Evolutionary conservation across 2,797 vertebrate species (phyloP), one percentile per base, ranked within the genome.

Genomic region (Echeneis naucrates): DNA sequence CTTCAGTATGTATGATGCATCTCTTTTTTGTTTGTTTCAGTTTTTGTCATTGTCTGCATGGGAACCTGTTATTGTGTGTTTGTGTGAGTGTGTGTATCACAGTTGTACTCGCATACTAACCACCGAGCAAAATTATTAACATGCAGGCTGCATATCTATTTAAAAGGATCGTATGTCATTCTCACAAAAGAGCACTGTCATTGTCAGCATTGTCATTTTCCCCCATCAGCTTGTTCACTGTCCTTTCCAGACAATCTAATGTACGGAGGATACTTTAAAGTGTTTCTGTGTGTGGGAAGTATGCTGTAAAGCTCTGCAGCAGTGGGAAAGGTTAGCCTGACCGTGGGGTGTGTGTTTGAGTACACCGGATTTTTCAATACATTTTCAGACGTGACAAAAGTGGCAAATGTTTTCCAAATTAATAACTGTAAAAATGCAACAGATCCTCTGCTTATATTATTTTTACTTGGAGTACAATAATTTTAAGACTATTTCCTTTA

Each of bases 311-410:
- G 50, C 52, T 66, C 8, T 71, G 47, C 33, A 47, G 56, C 52
- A 19, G 59, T 40, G 68, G 47, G 60, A 85, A 84, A 78, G 75
- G 72, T 66, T 38, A 68, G 57, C 17, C 56, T 53, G 53, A 44
- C 19, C 35, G 23, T 26, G 64, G 45, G 52, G 21, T 52, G 33
- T 14, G 24, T 37, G 55, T 71, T 62, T 64, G 64, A 72, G 32
- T 35, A 38, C 4, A n/a, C 23, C 64, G 21, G 45, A 56, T 35
- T 33, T 67, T 79, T 68, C 7, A 42, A 19, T 13, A 2, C 42
- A n/a, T 26, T 37, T 45, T 32, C 10, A 61, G 6, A 61, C 48
- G n/a, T 61, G 45, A 35, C 17, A 24, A 48, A 69, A 72, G 45
- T 32, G 44, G 11, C 21, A 33, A 37, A 42, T 53, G 2, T 21